These are phyloP conservation scores for Serilophus lunatus DNA, from an alignment of 2,113 vertebrate species.

Conservation along the genomic window DNA sequence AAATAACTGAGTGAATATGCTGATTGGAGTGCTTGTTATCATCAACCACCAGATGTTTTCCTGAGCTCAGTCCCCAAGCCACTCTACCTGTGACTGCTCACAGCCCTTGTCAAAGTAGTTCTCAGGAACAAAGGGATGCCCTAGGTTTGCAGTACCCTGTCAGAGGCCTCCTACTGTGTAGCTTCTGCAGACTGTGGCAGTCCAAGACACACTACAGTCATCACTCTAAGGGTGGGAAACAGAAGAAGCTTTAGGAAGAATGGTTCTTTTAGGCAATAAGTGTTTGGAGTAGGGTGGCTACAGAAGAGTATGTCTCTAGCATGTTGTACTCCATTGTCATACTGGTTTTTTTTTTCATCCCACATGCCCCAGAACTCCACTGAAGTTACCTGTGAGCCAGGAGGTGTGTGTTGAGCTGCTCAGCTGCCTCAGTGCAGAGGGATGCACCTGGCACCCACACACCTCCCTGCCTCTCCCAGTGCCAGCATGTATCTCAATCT, in stretches of 20 bases:
- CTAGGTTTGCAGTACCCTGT: neutral
- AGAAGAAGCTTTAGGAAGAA: neutral
- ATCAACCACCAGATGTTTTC: neutral
- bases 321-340: neutral
- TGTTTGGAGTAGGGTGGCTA: neutral
- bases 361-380: accelerated
- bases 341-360: neutral
- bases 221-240: neutral
- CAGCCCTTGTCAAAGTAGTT: neutral
- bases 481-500: accelerated
- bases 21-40: neutral
- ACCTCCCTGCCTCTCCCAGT: accelerated
- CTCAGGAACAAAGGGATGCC: neutral
- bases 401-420: accelerated
- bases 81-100: neutral
- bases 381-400: neutral
- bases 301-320: neutral
- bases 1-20: neutral
- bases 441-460: accelerated
- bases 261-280: accelerated
- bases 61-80: neutral
- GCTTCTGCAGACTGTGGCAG: neutral
- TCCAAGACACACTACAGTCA: neutral
- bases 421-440: accelerated
- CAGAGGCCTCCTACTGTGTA: neutral